Evolutionary conservation across 2,113 vertebrate genomes (phyloP), one percentile per base, ranked within the genome.

Genomic region (Rhynchomys soricoides): DNA sequence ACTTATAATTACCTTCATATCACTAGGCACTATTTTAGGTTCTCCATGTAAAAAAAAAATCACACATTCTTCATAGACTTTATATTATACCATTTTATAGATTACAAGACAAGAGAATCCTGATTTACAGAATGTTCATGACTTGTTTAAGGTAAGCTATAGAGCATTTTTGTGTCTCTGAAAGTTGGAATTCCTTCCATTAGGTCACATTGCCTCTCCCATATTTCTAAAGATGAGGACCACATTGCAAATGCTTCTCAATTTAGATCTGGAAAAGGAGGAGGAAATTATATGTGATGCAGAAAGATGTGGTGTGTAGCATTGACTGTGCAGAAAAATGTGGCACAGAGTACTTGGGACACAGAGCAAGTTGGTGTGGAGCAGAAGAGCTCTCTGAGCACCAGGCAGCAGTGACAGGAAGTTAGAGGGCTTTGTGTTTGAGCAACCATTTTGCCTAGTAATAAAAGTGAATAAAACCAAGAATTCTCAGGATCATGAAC

Each of bases 221-320:
- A 77, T 88, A 57, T 95, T 29, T 26, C 0, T 13, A 92, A 96
- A 86, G n/a, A 77, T 59, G 59, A 45, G 43, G 21, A 15, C 43
- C 9, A 64, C 48, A 55, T 1, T 79, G 62, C 89, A 85, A 83
- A 86, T 43, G 31, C 6, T 66, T 31, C 52, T 89, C 86, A 59
- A 78, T 92, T 70, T 92, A 37, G 22, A 91, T 86, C 68, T 88
- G 62, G 40, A 90, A 93, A 50, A 43, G 89, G 40, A 82, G 73
- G 94, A 40, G 31, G 48, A 48, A 86, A 43, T 37, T 64, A 74
- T 34, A 52, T 0, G 15, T 15, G 48, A 37, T 16, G 31, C 66
- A 68, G 66, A 37, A 13, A 68, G 66, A 68, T 68, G 66, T 77
- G 26, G 26, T 26, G 21, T 45, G 11, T 43, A 45, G 73, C 73